These are phyloP conservation scores for Monoplex corrugatus DNA, from an alignment of 2,888 invertebrate genomes.

Conservation along the genomic window DNA sequence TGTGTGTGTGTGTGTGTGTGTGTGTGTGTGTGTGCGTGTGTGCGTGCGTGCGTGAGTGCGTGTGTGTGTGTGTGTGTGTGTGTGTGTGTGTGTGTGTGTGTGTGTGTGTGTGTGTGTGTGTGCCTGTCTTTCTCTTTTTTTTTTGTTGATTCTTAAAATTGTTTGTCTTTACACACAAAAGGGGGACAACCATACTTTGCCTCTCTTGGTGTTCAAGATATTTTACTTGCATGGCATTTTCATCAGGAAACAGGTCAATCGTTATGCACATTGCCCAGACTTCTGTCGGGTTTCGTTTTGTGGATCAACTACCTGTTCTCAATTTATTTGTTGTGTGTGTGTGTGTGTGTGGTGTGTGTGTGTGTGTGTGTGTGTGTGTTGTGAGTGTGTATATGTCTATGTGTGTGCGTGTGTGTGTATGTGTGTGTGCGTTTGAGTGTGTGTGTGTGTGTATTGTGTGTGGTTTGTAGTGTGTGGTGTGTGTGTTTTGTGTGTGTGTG, in stretches of 20 bases:
- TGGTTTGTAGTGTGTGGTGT: not conserved
- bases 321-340: too few species aligned
- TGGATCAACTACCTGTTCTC: too few species aligned
- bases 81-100: slow-evolving; percentile 14
- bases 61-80: slow-evolving; percentile 4
- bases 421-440: not conserved
- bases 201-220: too few species aligned
- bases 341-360: too few species aligned
- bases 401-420: slow-evolving; percentile 17
- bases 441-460: not conserved
- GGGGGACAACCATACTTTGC: too few species aligned
- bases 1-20: slow-evolving; percentile 6
- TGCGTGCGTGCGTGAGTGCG: not conserved
- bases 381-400: slow-evolving; percentile 7
- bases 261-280: too few species aligned
- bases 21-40: slow-evolving; percentile 30
- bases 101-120: not conserved
- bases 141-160: too few species aligned
- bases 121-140: not conserved
- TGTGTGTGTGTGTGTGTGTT: not conserved
- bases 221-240: too few species aligned
- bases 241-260: too few species aligned
- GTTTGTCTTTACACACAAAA: too few species aligned
- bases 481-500: too few species aligned
- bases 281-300: too few species aligned